A percentile compares a stretch with the other conserved stretches of the same genome.
phyloP scores from a whole-genome alignment of 1,140 invertebrate species.

The Brachionus calyciflorus region DNA sequence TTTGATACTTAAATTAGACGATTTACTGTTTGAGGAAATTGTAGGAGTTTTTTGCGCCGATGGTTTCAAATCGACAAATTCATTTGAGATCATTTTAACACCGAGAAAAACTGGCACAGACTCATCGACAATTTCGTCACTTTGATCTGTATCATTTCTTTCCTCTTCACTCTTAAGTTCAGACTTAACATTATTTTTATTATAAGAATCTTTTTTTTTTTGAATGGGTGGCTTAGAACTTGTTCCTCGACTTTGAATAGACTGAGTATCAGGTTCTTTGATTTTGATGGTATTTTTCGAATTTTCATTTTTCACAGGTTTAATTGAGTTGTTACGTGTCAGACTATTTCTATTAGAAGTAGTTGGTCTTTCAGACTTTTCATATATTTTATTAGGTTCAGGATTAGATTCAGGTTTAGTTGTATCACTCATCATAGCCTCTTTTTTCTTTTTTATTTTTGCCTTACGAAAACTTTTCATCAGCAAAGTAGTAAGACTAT shows the following conservation, averaged over 20 bases:
- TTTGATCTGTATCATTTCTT: background rate
- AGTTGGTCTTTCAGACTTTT: background rate
- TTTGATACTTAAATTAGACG: background rate
- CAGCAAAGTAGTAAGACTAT: conserved; percentile 41
- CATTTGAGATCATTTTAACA: conserved; percentile 43
- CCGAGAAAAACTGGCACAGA: conserved; percentile 36
- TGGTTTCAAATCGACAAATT: conserved; percentile 37
- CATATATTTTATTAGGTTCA: background rate
- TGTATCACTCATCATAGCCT: conserved; percentile 20
- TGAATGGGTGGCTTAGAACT: background rate
- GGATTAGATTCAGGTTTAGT: background rate
- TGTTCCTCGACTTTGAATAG: background rate
- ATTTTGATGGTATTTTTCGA: background rate
- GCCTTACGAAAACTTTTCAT: conserved; percentile 47
- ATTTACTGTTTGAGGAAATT: background rate
- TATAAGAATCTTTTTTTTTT: background rate
- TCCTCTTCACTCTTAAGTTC: background rate
- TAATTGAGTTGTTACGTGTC: background rate
- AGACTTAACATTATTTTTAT: too few species aligned
- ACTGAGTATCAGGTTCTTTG: background rate
- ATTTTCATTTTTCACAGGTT: background rate
- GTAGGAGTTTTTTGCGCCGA: background rate
- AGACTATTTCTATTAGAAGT: too few species aligned
- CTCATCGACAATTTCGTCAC: background rate
- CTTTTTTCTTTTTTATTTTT: conserved; percentile 46